These are phyloP conservation scores for Aporrectodea caliginosa DNA, from an alignment of 1,140 invertebrate genomes.

Conservation along the genomic window DNA sequence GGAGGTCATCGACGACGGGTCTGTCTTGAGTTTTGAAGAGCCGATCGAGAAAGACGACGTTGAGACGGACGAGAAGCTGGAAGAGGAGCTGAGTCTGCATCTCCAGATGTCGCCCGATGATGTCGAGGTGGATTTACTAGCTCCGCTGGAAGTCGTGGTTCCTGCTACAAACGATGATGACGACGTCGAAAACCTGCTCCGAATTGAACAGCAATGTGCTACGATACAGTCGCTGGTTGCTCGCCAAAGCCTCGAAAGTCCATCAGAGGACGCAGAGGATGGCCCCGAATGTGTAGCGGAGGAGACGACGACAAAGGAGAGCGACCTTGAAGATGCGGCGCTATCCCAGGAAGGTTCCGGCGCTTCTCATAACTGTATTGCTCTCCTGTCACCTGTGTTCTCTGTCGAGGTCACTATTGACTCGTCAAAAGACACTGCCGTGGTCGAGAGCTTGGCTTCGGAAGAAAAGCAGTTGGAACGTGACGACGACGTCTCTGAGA, in stretches of 20 bases:
- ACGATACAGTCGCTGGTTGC: constrained; percentile 41
- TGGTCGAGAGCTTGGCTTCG: not conserved
- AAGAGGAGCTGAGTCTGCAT: not conserved
- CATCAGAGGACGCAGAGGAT: not conserved
- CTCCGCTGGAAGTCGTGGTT: not conserved
- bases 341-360: not conserved
- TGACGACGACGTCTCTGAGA: not conserved
- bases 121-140: not conserved
- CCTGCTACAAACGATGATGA: not conserved
- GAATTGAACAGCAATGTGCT: constrained; percentile 59
- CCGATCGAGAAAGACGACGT: not conserved
- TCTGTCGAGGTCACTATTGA: not conserved
- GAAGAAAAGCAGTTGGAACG: not conserved
- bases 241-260: not conserved
- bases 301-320: not conserved
- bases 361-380: not conserved
- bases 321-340: not conserved
- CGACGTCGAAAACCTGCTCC: constrained; percentile 58
- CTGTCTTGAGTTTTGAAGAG: too few species aligned
- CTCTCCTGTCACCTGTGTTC: not conserved
- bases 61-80: not conserved
- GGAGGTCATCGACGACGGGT: not conserved
- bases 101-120: not conserved
- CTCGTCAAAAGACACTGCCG: not conserved
- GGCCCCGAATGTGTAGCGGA: not conserved